Evolutionary conservation across 2,113 vertebrate species (phyloP), one percentile per base, ranked within the genome.

Genomic region (Athene noctua): DNA sequence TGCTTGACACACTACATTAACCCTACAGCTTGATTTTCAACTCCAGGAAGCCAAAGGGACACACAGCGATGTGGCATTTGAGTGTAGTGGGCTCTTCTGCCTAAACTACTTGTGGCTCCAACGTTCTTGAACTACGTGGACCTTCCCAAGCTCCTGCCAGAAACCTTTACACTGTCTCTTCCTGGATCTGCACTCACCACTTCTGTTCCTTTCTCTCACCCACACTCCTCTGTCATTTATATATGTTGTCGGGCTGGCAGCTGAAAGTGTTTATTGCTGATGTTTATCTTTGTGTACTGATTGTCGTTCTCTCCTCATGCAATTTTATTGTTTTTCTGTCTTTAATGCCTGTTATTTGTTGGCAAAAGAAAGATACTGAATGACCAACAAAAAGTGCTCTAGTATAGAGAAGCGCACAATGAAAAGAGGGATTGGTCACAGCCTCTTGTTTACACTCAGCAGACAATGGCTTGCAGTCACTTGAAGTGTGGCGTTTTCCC

Each of bases 261-360:
- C 75, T 80, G 68, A 51, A 88, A 89, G 83, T 52, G 68, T 71
- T 96, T 80, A 80, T 80, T 88, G 86, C 88, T 92, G 91, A 94
- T 90, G 62, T 86, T 90, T 92, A 89, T 88, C 93, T 94, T 65
- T 71, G 61, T 67, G 63, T 58, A 59, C 65, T 46, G 91, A 71
- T 71, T 44, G 63, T 29, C 49, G 68, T 49, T 81, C 59, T 68
- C 75, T 71, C 55, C 73, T 88, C 63, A 2, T 59, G 82, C 75
- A 61, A 81, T 91, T 86, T 96, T 84, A 88, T 86, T 92, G 82
- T 15, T 88, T 90, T 95, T 77, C 93, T 80, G 18, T 52, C 55
- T 47, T 72, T 73, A 83, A 80, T 6, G 47, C 51, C 47, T 79
- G 59, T 68, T 80, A 66, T 67, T 86, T 92, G 72, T 79, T 92